Conservation (phyloP, 1,140 invertebrate species). For the Lepidotrigona ventralis region DNA sequence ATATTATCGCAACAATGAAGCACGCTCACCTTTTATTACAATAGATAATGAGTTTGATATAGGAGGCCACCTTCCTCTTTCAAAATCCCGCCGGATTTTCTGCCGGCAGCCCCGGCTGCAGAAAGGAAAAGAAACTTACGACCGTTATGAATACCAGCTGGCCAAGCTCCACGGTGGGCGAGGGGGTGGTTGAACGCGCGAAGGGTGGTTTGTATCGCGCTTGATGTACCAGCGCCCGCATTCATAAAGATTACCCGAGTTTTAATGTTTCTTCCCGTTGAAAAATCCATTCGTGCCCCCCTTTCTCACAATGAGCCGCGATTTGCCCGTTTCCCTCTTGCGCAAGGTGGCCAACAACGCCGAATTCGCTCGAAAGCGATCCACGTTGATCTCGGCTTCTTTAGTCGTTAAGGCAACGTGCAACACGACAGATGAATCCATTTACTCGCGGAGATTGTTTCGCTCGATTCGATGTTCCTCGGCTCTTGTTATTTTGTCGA, state of each 20-base stretch:
- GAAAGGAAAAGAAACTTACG: conserved; percentile 48
- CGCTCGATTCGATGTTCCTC: not conserved
- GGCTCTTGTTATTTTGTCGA: not conserved
- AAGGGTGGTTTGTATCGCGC: conserved; percentile 19
- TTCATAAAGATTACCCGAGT: conserved; percentile 46
- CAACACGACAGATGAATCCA: not conserved
- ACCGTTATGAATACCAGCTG: conserved; percentile 41
- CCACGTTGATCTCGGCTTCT: not conserved
- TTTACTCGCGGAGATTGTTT: not conserved
- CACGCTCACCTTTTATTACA: conserved; percentile 47
- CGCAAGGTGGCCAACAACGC: too few species aligned
- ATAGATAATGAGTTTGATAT: conserved; percentile 55
- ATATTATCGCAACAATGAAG: conserved; percentile 50
- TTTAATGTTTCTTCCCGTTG: conserved; percentile 28
- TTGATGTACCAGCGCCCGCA: conserved; percentile 25
- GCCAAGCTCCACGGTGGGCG: not conserved
- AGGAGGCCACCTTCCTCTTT: conserved; percentile 28
- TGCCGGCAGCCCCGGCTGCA: conserved; percentile 1
- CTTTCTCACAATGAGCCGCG: not conserved
- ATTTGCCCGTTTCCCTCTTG: too few species aligned
- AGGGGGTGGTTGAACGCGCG: not conserved
- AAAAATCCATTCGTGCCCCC: conserved; percentile 7
- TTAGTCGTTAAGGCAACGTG: not conserved
- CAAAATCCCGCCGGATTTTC: conserved; percentile 51
- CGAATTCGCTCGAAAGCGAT: not conserved